Evolutionary conservation across 2,113 vertebrate genomes (phyloP), one percentile per base, ranked within the genome.

Genomic region (Sceloporus tristichus): DNA sequence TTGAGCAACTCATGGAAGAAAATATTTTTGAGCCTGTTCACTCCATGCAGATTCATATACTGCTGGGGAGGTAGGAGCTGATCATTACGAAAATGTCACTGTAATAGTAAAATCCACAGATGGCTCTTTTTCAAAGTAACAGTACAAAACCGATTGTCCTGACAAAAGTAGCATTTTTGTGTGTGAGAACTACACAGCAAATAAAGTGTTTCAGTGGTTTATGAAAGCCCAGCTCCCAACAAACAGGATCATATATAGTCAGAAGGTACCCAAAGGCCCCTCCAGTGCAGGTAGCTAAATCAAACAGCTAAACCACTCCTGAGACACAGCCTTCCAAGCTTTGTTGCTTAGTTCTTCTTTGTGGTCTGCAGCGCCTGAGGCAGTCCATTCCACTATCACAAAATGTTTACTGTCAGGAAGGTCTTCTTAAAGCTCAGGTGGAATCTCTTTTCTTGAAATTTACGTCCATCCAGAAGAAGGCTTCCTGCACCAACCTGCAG

Each of bases 1-100:
- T 34, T 76, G 68, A 34, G 38, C 88, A 79, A 94, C n/a, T 48
- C 75, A 89, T 84, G 88, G 88, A 62, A 82, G 40, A 21, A 90
- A 66, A 34, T 86, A 76, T 75, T 79, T 89, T 80, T 29, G 38
- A 59, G 65, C 6, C 13, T 71, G 40, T 56, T 25, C n/a, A 29
- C n/a, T 86, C 85, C 14, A 71, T 9, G 42, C n/a, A 80, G 42
- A 85, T 68, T 53, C 21, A 68, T 13, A 23, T 85, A 48, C 56
- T 53, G 53, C 23, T 77, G 56, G 42, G 23, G 54, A 54, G 6
- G 3, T 71, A 71, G 18, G 16, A 29, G 0, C 65, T 53, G 29
- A 53, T 19, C 6, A 53, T 9, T 53, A 48, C 27, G 14, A 54
- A 16, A 71, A 48, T 34, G 70, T 23, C 68, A 10, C 18, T n/a